A percentile compares a stretch with the other conserved stretches of the same genome.
phyloP scores from a whole-genome alignment of 1,140 invertebrate genomes.

The Drosophila insularis region DNA sequence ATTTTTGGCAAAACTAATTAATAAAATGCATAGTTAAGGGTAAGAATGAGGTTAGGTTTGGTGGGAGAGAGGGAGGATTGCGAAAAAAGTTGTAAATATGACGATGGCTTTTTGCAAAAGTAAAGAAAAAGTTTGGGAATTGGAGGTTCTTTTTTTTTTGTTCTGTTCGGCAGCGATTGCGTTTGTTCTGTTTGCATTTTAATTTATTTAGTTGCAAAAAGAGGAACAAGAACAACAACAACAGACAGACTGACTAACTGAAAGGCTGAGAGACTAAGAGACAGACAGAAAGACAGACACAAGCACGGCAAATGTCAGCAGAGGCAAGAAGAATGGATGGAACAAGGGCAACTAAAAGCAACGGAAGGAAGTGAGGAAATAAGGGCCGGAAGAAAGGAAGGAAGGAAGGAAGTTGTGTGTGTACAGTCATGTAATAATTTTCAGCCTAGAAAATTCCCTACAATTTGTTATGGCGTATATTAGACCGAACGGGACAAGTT shows the following conservation, averaged over 20 bases:
- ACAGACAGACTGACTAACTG: slow-evolving; percentile 14
- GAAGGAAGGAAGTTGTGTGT: slow-evolving; percentile 21
- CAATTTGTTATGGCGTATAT: slow-evolving; percentile 20
- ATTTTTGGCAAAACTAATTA: slow-evolving; percentile 13
- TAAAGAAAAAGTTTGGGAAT: slow-evolving; percentile 11
- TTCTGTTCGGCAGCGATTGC: slow-evolving; percentile 6
- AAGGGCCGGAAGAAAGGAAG: slow-evolving; percentile 25
- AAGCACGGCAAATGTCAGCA: slow-evolving; percentile 9
- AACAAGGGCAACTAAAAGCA: not conserved
- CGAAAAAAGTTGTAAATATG: slow-evolving; percentile 2
- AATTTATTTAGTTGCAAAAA: slow-evolving; percentile 72
- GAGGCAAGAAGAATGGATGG: not conserved
- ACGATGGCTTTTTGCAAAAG: slow-evolving; percentile 51
- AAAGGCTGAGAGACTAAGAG: too few species aligned
- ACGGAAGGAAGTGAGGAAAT: slow-evolving; percentile 1
- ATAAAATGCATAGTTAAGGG: slow-evolving; percentile 10
- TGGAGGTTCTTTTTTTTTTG: not conserved
- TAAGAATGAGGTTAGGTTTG: slow-evolving; percentile 8
- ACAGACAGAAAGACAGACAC: not conserved
- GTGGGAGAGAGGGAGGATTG: not conserved
- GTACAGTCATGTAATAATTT: slow-evolving; percentile 5
- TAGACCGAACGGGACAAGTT: slow-evolving; percentile 4
- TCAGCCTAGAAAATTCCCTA: slow-evolving; percentile 12
- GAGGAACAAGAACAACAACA: slow-evolving; percentile 28
- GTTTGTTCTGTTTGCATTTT: slow-evolving; percentile 66